A percentile compares a stretch with the other conserved stretches of the same genome.
Evolutionary conservation across 2,113 vertebrate species (phyloP).

Genomic region (Platysteira castanea): DNA sequence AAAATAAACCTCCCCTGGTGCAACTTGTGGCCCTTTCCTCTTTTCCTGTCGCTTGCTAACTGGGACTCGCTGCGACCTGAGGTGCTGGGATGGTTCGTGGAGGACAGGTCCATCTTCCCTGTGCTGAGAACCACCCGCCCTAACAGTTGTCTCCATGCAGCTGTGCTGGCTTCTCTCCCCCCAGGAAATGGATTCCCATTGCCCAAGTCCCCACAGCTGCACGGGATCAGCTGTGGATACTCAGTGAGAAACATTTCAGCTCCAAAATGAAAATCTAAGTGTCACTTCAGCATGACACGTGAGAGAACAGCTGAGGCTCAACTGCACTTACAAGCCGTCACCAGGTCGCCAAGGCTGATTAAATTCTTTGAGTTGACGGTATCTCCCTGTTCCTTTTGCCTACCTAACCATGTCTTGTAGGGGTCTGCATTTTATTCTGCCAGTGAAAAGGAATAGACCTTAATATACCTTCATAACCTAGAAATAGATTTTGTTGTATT

Average conservation of each 20-base stretch:
- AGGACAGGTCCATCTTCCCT: not conserved
- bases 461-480: not conserved
- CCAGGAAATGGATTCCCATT: not conserved
- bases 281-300: not conserved
- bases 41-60: not conserved
- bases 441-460: not conserved
- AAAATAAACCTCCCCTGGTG: not conserved
- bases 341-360: not conserved
- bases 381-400: not conserved
- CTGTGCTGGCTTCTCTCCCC: not conserved
- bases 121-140: not conserved
- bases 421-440: not conserved
- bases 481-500: not conserved
- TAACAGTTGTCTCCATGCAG: not conserved
- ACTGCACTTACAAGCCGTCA: not conserved
- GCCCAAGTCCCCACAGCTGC: not conserved
- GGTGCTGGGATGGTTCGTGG: not conserved
- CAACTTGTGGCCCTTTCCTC: not conserved
- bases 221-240: not conserved
- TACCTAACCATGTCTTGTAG: not conserved
- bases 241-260: not conserved
- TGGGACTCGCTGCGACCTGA: not conserved
- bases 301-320: slow-evolving; percentile 16
- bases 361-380: not conserved
- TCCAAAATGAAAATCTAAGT: not conserved